Percentiles rank a stretch among this genome's conserved stretches.
Evolutionary conservation across 1,140 invertebrate species (phyloP).

Genomic region (Globodera rostochiensis): DNA sequence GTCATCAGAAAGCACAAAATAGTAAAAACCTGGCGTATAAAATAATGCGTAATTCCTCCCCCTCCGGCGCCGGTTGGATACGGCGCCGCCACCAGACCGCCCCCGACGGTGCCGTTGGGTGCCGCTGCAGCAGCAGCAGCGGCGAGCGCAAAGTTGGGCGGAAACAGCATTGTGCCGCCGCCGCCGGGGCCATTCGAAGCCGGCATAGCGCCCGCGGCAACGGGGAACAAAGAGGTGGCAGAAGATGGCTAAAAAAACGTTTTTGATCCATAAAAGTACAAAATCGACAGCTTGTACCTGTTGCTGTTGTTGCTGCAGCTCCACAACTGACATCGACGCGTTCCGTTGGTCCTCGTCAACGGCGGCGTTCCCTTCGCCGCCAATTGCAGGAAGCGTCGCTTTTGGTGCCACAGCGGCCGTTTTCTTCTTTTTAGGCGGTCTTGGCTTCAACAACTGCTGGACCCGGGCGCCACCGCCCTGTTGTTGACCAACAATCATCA

Average conservation of each 20-base stretch:
- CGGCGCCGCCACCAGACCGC: not conserved
- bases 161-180: not conserved
- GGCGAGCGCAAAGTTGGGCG: not conserved
- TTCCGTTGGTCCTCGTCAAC: not conserved
- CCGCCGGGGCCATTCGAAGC: not conserved
- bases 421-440: not conserved
- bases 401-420: not conserved
- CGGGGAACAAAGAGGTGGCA: conserved; percentile 1
- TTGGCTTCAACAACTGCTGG: not conserved
- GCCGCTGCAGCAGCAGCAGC: too few relatives aligned
- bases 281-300: not conserved
- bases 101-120: not conserved
- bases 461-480: not conserved
- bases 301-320: not conserved
- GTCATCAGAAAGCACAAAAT: not conserved
- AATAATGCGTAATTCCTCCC: conserved; percentile 21
- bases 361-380: too few relatives aligned
- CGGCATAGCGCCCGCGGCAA: not conserved
- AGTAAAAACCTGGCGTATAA: conserved; percentile 21
- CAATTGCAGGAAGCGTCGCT: not conserved
- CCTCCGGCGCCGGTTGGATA: not conserved
- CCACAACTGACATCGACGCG: not conserved
- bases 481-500: not conserved
- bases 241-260: not conserved
- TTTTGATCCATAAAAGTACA: not conserved